Evolutionary conservation across 2,797 vertebrate genomes (phyloP).

Genomic region (Astyanax mexicanus): DNA sequence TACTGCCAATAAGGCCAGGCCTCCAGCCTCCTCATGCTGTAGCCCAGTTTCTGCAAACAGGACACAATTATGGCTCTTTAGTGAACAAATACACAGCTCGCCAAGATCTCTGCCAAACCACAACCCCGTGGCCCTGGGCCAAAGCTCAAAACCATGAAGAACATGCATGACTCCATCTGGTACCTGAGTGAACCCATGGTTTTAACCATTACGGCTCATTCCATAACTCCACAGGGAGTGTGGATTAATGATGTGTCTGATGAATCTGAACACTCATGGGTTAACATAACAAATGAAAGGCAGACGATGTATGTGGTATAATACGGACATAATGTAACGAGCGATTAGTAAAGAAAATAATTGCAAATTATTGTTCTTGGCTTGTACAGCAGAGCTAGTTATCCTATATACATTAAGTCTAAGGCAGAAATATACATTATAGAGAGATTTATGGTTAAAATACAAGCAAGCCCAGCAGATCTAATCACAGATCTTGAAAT

Average conservation of each 20-base stretch:
- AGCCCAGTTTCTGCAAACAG: slow-evolving; percentile 53
- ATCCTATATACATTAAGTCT: background rate
- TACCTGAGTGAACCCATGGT: slow-evolving; percentile 32
- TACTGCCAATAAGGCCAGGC: slow-evolving; percentile 38
- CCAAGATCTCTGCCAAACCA: slow-evolving; percentile 46
- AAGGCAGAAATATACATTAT: background rate
- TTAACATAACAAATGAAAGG: slow-evolving; percentile 22
- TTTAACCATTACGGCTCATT: slow-evolving; percentile 42
- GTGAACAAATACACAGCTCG: slow-evolving; percentile 44
- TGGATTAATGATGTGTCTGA: slow-evolving; percentile 25
- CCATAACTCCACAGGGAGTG: slow-evolving; percentile 17
- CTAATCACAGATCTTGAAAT: background rate
- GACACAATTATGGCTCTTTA: slow-evolving; percentile 48
- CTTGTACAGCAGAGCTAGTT: background rate
- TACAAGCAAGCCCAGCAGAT: background rate
- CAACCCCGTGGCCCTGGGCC: slow-evolving; percentile 34
- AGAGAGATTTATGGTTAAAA: background rate
- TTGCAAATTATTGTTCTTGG: slow-evolving; percentile 18
- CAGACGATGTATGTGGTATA: background rate
- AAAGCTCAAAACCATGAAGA: slow-evolving; percentile 38
- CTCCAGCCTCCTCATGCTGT: slow-evolving; percentile 21
- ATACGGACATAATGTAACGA: slow-evolving; percentile 19
- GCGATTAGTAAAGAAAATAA: slow-evolving; percentile 38
- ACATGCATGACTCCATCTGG: slow-evolving; percentile 33
- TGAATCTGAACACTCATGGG: slow-evolving; percentile 6